Evolutionary conservation across 2,888 invertebrate species (phyloP), one percentile per base, ranked within the genome.

Genomic region (Drosophila algonquin): DNA sequence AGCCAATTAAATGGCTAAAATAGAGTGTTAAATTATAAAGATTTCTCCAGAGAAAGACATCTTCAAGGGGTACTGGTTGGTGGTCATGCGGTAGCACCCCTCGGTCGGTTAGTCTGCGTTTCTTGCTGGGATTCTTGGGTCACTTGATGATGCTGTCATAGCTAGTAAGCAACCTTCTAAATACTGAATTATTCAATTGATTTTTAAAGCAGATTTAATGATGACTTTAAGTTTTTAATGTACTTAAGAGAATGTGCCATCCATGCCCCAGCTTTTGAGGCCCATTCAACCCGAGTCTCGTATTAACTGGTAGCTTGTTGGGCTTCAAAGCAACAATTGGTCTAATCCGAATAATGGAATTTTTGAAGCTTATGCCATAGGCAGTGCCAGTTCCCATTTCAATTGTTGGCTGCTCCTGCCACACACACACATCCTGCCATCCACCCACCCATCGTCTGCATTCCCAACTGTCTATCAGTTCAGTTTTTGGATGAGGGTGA

Each of bases 281-380:
- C 9, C n/a, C 21, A 56, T 47, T 18, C 27, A 35, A 21, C n/a
- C 32, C 57, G 48, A n/a, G 2, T 9, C 14, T 3, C 16, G 14
- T 18, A 35, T 55, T 40, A 24, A n/a, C 16, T 54, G 35, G 5
- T 35, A 5, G 35, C 35, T 32, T 35, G 35, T 10, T 35, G 4
- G 4, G 12, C 14, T 51, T 55, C 50, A 53, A 57, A 50, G 63
- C 68, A 73, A 70, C 84, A 87, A 76, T 78, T 78, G 81, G 70
- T 76, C 68, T 81, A 81, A 87, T 81, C 84, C 72, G 69, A 76
- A 81, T 87, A 81, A 81, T 80, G 84, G 87, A 78, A 83, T 79
- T 81, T 40, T 74, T 63, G 62, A 70, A 67, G 73, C 69, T 62
- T 16, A 40, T 59, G 59, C 51, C 69, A 51, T 47, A 48, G 63